These are phyloP conservation scores for Nematostella vectensis DNA, from an alignment of 92 coral and sea anemone species.

Conservation along the genomic window DNA sequence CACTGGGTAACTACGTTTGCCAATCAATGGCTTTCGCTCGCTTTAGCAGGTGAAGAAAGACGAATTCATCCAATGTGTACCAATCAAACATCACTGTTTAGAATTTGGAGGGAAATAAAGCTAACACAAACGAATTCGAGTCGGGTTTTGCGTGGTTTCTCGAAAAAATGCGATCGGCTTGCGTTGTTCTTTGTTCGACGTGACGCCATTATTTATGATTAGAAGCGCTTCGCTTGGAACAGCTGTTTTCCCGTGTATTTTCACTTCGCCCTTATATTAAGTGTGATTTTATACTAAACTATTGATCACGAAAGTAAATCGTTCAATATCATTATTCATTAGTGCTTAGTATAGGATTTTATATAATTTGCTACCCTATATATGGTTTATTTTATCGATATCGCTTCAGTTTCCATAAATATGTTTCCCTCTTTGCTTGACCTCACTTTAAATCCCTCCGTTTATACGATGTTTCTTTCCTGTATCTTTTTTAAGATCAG, in stretches of 20 bases:
- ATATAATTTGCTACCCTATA: too few relatives aligned
- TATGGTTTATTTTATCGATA: too few relatives aligned
- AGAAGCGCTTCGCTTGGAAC: slow-evolving; percentile 4
- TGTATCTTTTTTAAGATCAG: too few relatives aligned
- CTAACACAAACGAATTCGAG: background rate
- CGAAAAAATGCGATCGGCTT: background rate
- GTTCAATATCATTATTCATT: too few relatives aligned
- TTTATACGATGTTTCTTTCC: too few relatives aligned
- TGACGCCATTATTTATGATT: slow-evolving; percentile 20
- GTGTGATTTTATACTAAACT: too few relatives aligned
- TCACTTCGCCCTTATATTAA: too few relatives aligned
- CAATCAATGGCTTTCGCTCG: slow-evolving; percentile 58
- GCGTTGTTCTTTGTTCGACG: slow-evolving; percentile 15
- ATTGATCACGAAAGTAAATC: too few relatives aligned
- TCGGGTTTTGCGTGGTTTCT: slow-evolving; percentile 4
- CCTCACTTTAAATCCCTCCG: too few relatives aligned
- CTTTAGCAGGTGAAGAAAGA: slow-evolving; percentile 31
- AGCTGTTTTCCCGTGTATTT: slow-evolving; percentile 16
- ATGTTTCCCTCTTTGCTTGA: too few relatives aligned
- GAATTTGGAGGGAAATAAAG: slow-evolving; percentile 29
- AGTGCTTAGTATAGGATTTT: too few relatives aligned
- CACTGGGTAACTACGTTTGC: slow-evolving; percentile 80
- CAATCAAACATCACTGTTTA: slow-evolving; percentile 24
- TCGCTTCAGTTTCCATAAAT: too few relatives aligned
- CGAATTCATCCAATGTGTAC: slow-evolving; percentile 21